Evolutionary conservation across 2,113 vertebrate species (phyloP).

Genomic region (Furnarius figulus): DNA sequence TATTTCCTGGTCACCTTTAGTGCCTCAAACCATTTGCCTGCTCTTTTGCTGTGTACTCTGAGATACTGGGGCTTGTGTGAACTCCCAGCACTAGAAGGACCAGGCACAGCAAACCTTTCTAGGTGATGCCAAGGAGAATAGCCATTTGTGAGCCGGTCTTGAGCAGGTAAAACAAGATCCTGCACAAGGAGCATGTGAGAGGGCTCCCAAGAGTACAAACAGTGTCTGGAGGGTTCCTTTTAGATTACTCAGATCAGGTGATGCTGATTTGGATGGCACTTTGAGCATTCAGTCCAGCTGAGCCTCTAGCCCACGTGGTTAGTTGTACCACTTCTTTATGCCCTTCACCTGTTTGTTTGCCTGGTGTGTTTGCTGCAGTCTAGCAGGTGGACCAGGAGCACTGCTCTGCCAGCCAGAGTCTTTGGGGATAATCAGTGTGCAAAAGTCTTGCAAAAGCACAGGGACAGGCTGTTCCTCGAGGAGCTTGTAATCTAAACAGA

Average conservation of each 20-base stretch:
- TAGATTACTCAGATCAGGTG: background rate
- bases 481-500: background rate
- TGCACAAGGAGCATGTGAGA: background rate
- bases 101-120: background rate
- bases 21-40: background rate
- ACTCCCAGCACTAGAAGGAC: background rate
- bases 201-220: background rate
- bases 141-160: background rate
- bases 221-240: background rate
- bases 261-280: background rate
- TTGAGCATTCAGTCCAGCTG: background rate
- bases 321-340: background rate
- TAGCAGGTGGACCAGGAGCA: background rate
- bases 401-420: background rate
- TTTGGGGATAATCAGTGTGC: background rate
- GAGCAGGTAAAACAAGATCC: background rate
- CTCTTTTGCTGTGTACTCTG: background rate
- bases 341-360: background rate
- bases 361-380: background rate
- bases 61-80: background rate
- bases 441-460: background rate
- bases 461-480: background rate
- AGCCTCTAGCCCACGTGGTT: background rate
- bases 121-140: background rate
- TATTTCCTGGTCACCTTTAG: background rate